Conservation (phyloP, 2,888 invertebrate species). For the Caenorhabditis virilis region DNA sequence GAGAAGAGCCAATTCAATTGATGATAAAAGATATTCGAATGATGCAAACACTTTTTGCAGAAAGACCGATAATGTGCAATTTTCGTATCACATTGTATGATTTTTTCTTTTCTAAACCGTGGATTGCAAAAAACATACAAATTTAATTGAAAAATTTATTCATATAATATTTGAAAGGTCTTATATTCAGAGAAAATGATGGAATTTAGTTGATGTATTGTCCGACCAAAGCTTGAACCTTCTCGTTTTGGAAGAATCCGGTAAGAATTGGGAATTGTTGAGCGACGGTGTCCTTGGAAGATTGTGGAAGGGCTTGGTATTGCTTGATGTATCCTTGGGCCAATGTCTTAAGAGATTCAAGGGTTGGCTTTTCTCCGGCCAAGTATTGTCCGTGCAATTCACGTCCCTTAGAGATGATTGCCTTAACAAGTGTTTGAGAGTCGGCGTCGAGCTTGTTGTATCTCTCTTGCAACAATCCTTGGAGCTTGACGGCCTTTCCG, state of each 20-base stretch:
- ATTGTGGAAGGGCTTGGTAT: conserved; percentile 57
- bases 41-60: too few relatives aligned
- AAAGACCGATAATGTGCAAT: too few relatives aligned
- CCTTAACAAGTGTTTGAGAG: conserved; percentile 60
- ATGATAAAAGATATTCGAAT: too few relatives aligned
- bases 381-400: conserved; percentile 54
- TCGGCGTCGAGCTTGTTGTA: conserved; percentile 53
- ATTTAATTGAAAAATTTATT: background rate
- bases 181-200: background rate
- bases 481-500: conserved; percentile 57
- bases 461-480: conserved; percentile 47
- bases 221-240: conserved; percentile 34
- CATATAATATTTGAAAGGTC: background rate
- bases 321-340: conserved; percentile 42
- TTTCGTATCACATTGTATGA: too few relatives aligned
- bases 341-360: conserved; percentile 50
- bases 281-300: conserved; percentile 58
- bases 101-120: background rate
- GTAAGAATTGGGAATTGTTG: conserved; percentile 63
- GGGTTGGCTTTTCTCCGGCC: conserved; percentile 60
- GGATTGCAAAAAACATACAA: background rate
- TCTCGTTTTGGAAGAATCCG: conserved; percentile 51
- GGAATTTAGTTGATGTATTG: conserved; percentile 35
- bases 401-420: conserved; percentile 56
- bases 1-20: too few relatives aligned